A percentile compares a stretch with the other conserved stretches of the same genome.
phyloP scores from a whole-genome alignment of 2,797 vertebrate species.

The Tragopan temminckii region DNA sequence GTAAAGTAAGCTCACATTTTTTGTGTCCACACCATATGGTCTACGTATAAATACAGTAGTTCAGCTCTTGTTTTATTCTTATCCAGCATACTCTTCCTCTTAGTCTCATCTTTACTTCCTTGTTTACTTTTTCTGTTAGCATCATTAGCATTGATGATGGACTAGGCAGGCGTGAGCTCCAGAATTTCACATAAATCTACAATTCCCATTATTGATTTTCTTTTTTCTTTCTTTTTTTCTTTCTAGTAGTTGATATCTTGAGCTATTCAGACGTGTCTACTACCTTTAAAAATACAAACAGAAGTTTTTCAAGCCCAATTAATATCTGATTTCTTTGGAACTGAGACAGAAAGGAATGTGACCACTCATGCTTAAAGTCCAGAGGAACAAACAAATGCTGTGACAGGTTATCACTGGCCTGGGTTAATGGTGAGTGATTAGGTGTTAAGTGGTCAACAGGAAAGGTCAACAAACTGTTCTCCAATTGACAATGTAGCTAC shows the following conservation, averaged over 20 bases:
- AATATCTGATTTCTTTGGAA: not conserved
- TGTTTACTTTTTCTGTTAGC: constrained; percentile 43
- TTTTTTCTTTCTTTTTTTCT: not conserved
- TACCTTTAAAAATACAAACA: not conserved
- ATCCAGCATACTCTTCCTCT: constrained; percentile 32
- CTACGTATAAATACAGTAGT: constrained; percentile 39
- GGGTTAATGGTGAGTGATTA: not conserved
- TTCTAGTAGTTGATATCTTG: not conserved
- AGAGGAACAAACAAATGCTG: not conserved
- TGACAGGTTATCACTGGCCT: not conserved
- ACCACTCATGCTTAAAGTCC: not conserved
- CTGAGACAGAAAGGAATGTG: not conserved
- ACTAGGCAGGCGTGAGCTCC: not conserved
- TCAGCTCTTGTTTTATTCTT: constrained; percentile 41
- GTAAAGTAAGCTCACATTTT: constrained; percentile 48
- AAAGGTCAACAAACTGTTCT: not conserved
- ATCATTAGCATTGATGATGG: not conserved
- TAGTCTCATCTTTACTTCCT: constrained; percentile 39
- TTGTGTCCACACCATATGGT: constrained; percentile 51
- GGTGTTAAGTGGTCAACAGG: not conserved
- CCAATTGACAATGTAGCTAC: not conserved
- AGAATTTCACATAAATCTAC: not conserved
- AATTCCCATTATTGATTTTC: not conserved
- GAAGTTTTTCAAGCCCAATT: not conserved
- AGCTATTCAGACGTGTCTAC: not conserved